A percentile compares a stretch with the other conserved stretches of the same genome.
Conservation (phyloP, 2,113 vertebrate genomes). For the Tichodroma muraria region DNA sequence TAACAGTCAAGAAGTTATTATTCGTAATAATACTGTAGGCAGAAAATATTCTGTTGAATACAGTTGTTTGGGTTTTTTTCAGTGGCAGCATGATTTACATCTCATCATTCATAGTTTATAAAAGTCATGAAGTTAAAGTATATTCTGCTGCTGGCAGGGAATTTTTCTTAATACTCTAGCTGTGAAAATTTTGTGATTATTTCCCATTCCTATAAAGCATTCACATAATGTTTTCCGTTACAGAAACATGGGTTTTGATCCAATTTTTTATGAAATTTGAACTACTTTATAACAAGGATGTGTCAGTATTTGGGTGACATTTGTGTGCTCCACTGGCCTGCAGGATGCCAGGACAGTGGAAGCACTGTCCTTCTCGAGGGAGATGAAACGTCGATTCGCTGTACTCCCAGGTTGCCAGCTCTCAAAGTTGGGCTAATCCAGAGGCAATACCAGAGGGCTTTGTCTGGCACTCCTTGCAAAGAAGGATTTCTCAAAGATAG, state of each 20-base stretch:
- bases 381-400: not conserved
- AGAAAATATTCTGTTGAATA: not conserved
- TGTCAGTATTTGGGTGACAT: not conserved
- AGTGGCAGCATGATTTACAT: not conserved
- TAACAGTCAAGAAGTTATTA: not conserved
- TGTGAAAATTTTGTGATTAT: not conserved
- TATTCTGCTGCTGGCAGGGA: not conserved
- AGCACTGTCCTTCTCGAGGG: not conserved
- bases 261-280: not conserved
- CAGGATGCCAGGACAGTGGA: not conserved
- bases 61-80: not conserved
- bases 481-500: constrained; percentile 16
- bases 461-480: not conserved
- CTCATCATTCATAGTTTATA: not conserved
- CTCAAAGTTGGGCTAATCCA: not conserved
- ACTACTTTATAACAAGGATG: not conserved
- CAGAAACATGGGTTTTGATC: not conserved
- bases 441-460: not conserved
- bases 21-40: not conserved
- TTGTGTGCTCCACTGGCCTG: not conserved
- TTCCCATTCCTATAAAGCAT: not conserved
- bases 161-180: not conserved
- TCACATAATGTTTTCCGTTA: not conserved
- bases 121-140: not conserved
- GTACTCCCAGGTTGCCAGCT: not conserved